These are phyloP conservation scores for Aplochiton taeniatus DNA, from an alignment of 2,797 vertebrate genomes.

Conservation along the genomic window DNA sequence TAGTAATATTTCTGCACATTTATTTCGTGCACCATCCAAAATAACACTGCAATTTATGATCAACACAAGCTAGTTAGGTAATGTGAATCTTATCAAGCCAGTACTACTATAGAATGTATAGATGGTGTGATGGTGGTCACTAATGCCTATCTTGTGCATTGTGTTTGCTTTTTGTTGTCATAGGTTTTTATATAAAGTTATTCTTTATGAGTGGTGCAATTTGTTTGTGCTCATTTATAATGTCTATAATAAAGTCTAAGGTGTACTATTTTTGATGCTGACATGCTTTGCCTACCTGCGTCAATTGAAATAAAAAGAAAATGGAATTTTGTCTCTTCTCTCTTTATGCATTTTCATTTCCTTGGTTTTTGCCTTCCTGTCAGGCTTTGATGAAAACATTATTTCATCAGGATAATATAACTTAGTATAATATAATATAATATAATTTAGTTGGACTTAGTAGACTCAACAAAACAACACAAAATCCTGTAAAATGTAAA, in stretches of 20 bases:
- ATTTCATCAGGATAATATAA: too few species aligned
- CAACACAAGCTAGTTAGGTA: not conserved
- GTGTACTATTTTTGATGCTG: constrained; percentile 56
- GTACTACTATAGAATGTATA: constrained; percentile 52
- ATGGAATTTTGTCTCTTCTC: not conserved
- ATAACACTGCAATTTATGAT: constrained; percentile 20
- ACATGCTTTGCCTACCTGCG: constrained; percentile 58
- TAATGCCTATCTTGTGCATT: constrained; percentile 27
- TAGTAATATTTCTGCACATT: not conserved
- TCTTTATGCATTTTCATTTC: too few species aligned
- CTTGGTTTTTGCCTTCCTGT: too few species aligned
- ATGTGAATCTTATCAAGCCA: constrained; percentile 26
- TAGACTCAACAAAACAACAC: too few species aligned
- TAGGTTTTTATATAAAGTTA: constrained; percentile 52
- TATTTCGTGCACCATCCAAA: constrained; percentile 8
- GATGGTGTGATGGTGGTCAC: constrained; percentile 36
- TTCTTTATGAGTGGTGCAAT: constrained; percentile 52
- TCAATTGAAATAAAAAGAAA: not conserved
- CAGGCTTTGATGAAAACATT: too few species aligned
- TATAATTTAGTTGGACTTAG: too few species aligned
- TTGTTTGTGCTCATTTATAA: constrained; percentile 61
- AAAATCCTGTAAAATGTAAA: too few species aligned
- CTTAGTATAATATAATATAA: too few species aligned
- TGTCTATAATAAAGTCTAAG: constrained; percentile 42
- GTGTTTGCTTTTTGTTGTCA: constrained; percentile 48